Evolutionary conservation across 2,797 vertebrate genomes (phyloP).

Genomic region (Lophius americanus): DNA sequence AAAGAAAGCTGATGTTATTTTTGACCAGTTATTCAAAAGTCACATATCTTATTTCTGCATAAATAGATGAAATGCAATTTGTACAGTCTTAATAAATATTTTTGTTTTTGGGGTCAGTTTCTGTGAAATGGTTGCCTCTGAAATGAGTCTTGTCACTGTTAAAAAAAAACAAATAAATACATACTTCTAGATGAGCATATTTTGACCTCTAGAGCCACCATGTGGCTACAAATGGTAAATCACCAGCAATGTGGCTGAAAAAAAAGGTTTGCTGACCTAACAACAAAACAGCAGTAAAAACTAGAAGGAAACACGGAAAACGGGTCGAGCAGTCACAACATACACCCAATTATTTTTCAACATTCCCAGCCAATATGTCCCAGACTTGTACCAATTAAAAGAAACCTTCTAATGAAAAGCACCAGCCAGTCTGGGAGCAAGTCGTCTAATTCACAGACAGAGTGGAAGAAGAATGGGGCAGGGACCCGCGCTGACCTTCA

Average conservation of each 20-base stretch:
- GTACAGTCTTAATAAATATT: slow-evolving; percentile 32
- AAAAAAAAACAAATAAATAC: background rate
- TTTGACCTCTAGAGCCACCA: slow-evolving; percentile 85
- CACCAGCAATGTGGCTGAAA: slow-evolving; percentile 24
- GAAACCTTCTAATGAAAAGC: slow-evolving; percentile 54
- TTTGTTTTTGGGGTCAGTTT: slow-evolving; percentile 30
- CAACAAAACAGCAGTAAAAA: slow-evolving; percentile 36
- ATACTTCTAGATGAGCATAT: slow-evolving; percentile 49
- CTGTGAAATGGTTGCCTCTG: slow-evolving; percentile 24
- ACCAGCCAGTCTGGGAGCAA: slow-evolving; percentile 29
- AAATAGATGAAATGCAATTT: slow-evolving; percentile 39
- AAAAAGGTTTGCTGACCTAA: slow-evolving; percentile 19
- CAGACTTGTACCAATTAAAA: slow-evolving; percentile 71
- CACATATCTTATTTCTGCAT: slow-evolving; percentile 25
- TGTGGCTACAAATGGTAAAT: slow-evolving; percentile 69
- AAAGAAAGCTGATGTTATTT: slow-evolving; percentile 23
- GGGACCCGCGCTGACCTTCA: slow-evolving; percentile 73
- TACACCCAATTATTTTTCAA: slow-evolving; percentile 58
- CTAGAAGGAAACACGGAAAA: slow-evolving; percentile 36
- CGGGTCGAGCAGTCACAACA: slow-evolving; percentile 26
- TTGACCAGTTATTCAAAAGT: slow-evolving; percentile 34
- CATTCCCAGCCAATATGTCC: slow-evolving; percentile 49
- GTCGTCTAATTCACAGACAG: slow-evolving; percentile 51
- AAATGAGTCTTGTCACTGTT: slow-evolving; percentile 4
- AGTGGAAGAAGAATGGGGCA: slow-evolving; percentile 46